Evolutionary conservation across 2,113 vertebrate species (phyloP).

Genomic region (Aphyosemion australe): DNA sequence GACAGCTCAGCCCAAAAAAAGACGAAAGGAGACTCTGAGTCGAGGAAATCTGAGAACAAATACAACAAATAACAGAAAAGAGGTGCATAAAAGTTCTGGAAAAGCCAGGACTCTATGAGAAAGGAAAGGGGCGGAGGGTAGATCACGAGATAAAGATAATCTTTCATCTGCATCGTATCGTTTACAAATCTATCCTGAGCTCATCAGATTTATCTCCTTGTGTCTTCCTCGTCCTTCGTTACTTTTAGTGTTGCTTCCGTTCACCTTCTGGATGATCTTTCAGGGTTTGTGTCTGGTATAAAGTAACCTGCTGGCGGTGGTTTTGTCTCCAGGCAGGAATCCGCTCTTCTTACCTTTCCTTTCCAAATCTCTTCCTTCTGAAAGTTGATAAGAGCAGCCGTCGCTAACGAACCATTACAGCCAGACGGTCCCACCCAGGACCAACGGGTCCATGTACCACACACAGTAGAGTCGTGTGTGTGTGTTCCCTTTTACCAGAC

Average conservation of each 20-base stretch:
- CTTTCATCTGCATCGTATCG: not conserved
- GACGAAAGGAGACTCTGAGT: not conserved
- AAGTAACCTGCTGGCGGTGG: conserved; percentile 58
- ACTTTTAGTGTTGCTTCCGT: not conserved
- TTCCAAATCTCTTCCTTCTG: conserved; percentile 44
- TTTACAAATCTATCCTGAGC: not conserved
- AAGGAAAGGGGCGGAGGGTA: conserved; percentile 6
- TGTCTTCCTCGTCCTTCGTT: not conserved
- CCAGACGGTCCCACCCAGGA: conserved; percentile 60
- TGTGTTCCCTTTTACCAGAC: no score
- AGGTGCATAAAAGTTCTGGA: conserved; percentile 10
- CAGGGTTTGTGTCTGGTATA: conserved; percentile 43
- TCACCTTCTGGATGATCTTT: conserved; percentile 43
- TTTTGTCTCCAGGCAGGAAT: conserved; percentile 60
- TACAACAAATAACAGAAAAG: not conserved
- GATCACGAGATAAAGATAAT: conserved; percentile 41
- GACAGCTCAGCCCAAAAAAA: conserved; percentile 36
- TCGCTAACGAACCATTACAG: conserved; percentile 52
- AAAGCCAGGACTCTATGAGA: conserved; percentile 37
- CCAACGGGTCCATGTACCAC: conserved; percentile 37
- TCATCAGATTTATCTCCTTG: not conserved
- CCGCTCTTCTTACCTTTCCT: conserved; percentile 62
- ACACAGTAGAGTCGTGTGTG: conserved; percentile 47
- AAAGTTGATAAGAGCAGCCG: conserved; percentile 65
- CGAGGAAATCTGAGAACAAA: not conserved